A percentile compares a stretch with the other conserved stretches of the same genome.
Evolutionary conservation across 1,140 invertebrate species (phyloP).

Genomic region (Varroa destructor): DNA sequence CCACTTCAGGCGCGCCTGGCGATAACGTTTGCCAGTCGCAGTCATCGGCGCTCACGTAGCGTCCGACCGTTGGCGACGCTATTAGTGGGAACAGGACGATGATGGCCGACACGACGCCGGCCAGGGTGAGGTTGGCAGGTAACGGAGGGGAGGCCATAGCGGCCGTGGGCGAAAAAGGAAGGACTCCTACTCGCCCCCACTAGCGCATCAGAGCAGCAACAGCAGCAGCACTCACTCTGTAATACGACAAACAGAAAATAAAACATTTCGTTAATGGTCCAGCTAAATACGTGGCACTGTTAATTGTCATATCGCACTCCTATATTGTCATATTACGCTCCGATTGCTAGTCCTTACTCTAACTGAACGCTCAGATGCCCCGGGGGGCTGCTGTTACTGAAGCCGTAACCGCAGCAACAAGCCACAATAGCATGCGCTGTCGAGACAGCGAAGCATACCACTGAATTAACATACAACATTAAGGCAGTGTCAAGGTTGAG

Average conservation of each 20-base stretch:
- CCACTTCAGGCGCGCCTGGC: slow-evolving; percentile 10
- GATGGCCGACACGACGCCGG: slow-evolving; percentile 3
- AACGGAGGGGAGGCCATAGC: too few relatives aligned
- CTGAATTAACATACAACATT: too few relatives aligned
- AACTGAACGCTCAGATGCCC: too few relatives aligned
- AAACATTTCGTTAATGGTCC: background rate
- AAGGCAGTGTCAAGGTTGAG: too few relatives aligned
- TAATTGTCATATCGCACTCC: background rate
- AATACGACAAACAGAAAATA: background rate
- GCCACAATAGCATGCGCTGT: too few relatives aligned
- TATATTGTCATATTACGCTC: background rate
- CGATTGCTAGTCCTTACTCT: too few relatives aligned
- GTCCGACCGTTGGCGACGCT: slow-evolving; percentile 32
- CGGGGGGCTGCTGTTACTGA: too few relatives aligned
- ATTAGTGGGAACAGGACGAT: slow-evolving; percentile 2
- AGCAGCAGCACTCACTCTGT: slow-evolving; percentile 19
- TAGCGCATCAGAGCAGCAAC: background rate
- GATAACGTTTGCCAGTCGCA: slow-evolving; percentile 53
- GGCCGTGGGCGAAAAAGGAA: too few relatives aligned
- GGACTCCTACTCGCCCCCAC: background rate
- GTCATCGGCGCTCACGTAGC: slow-evolving; percentile 66
- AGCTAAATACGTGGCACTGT: background rate
- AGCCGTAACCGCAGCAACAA: too few relatives aligned
- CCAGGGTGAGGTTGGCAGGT: slow-evolving; percentile 14
- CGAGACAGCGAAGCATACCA: too few relatives aligned